phyloP scores from a whole-genome alignment of 2,797 vertebrate genomes.

The Peromyscus attwateri region DNA sequence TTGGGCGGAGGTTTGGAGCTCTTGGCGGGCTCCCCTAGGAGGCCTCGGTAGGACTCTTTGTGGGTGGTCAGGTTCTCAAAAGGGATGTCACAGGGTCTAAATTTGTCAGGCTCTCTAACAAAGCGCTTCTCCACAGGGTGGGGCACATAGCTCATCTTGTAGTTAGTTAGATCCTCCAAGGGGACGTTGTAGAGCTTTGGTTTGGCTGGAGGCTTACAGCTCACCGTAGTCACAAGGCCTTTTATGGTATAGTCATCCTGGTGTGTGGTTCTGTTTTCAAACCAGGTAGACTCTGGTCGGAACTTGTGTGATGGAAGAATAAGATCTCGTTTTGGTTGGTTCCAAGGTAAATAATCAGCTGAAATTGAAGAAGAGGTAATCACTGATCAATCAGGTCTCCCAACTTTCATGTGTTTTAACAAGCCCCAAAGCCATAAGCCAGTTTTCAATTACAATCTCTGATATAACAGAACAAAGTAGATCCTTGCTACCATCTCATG shows the following conservation, averaged over 20 bases:
- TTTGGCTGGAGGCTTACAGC: constrained; percentile 78
- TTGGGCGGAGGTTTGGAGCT: constrained; percentile 72
- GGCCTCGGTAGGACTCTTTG: constrained; percentile 77
- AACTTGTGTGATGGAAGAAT: constrained; percentile 72
- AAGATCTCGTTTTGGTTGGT: constrained; percentile 78
- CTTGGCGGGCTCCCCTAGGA: constrained; percentile 76
- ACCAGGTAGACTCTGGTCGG: constrained; percentile 72
- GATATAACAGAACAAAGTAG: not conserved
- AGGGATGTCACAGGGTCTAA: constrained; percentile 74
- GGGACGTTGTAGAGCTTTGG: constrained; percentile 68
- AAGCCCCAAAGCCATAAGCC: not conserved
- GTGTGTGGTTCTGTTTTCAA: constrained; percentile 81
- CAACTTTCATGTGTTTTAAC: not conserved
- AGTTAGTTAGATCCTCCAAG: constrained; percentile 82
- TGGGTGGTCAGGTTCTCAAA: constrained; percentile 86
- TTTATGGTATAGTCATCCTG: constrained; percentile 82
- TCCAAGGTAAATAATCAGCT: constrained; percentile 86
- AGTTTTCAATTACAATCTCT: constrained; percentile 7
- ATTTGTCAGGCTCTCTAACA: constrained; percentile 77
- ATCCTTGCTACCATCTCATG: not conserved
- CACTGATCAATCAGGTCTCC: constrained; percentile 7
- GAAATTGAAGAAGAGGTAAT: constrained; percentile 79
- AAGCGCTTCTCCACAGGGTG: constrained; percentile 75
- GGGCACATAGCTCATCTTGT: constrained; percentile 81
- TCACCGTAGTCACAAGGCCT: constrained; percentile 71